Conservation (phyloP, 2,797 vertebrate species). For the Hoplostethus mediterraneus region DNA sequence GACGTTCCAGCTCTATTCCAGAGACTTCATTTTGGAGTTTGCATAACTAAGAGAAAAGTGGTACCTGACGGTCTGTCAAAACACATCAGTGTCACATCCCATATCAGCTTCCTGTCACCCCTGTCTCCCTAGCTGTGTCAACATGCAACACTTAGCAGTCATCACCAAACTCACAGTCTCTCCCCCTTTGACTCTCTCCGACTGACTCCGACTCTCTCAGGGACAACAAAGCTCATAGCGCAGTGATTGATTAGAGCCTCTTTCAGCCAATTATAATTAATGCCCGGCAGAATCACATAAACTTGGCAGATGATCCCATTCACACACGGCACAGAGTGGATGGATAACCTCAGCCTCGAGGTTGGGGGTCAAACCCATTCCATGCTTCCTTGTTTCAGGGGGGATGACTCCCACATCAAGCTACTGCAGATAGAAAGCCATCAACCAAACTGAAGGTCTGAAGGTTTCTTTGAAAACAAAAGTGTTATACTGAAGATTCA, state of each 20-base stretch:
- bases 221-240: slow-evolving; percentile 62
- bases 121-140: slow-evolving; percentile 55
- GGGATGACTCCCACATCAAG: slow-evolving; percentile 30
- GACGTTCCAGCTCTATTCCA: not conserved
- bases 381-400: slow-evolving; percentile 42
- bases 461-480: slow-evolving; percentile 25
- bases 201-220: slow-evolving; percentile 52
- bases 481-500: slow-evolving; percentile 9
- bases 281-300: slow-evolving; percentile 60
- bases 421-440: slow-evolving; percentile 5
- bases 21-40: slow-evolving; percentile 29
- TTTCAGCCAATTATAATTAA: slow-evolving; percentile 71
- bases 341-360: slow-evolving; percentile 53
- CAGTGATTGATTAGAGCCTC: slow-evolving; percentile 68
- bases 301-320: slow-evolving; percentile 47
- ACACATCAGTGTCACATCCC: slow-evolving; percentile 51
- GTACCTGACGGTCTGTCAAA: slow-evolving; percentile 63
- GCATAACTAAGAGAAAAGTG: slow-evolving; percentile 32
- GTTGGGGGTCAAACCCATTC: slow-evolving; percentile 58
- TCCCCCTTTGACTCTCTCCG: slow-evolving; percentile 49
- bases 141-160: slow-evolving; percentile 71
- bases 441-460: slow-evolving; percentile 9
- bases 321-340: slow-evolving; percentile 23
- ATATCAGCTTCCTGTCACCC: slow-evolving; percentile 54
- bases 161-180: slow-evolving; percentile 53